Evolutionary conservation across 92 coral and sea anemone species (phyloP).

Genomic region (Plumapathes pennacea): DNA sequence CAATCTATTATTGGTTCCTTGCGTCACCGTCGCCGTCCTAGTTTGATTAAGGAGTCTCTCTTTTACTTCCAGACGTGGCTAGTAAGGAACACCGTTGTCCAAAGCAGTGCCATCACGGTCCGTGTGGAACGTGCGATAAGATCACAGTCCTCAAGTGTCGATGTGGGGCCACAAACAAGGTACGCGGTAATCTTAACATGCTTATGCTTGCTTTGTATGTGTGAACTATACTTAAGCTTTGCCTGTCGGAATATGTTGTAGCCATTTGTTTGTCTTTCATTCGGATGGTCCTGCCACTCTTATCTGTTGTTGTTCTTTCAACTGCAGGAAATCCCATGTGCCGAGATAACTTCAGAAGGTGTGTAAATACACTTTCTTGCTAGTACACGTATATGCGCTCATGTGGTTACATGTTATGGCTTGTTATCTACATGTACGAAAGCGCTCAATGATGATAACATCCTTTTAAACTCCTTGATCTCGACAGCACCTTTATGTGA

Average conservation of each 20-base stretch:
- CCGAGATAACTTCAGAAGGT: conserved; percentile 45
- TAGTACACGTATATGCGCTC: no score
- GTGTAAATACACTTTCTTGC: no score
- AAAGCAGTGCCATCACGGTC: conserved; percentile 80
- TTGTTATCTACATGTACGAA: no score
- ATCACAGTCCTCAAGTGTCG: conserved; percentile 66
- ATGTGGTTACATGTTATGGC: no score
- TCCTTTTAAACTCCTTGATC: no score
- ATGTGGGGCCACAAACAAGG: conserved; percentile 83
- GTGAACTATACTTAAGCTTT: not conserved
- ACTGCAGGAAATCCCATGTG: conserved; percentile 58
- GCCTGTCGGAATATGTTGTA: no score
- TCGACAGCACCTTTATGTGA: conserved; percentile 71
- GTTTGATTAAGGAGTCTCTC: no score
- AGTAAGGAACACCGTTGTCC: conserved; percentile 63
- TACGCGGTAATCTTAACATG: conserved; percentile 1
- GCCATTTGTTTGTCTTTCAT: no score
- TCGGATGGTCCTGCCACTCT: no score
- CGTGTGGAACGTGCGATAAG: conserved; percentile 89
- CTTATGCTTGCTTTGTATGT: not conserved
- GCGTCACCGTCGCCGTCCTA: no score
- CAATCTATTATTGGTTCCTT: no score
- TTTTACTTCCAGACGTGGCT: not conserved
- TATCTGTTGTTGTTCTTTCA: not conserved
- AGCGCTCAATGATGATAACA: no score